A percentile compares a stretch with the other conserved stretches of the same genome.
Evolutionary conservation across 2,888 invertebrate species (phyloP).

Genomic region (Agrilus cyanescens): DNA sequence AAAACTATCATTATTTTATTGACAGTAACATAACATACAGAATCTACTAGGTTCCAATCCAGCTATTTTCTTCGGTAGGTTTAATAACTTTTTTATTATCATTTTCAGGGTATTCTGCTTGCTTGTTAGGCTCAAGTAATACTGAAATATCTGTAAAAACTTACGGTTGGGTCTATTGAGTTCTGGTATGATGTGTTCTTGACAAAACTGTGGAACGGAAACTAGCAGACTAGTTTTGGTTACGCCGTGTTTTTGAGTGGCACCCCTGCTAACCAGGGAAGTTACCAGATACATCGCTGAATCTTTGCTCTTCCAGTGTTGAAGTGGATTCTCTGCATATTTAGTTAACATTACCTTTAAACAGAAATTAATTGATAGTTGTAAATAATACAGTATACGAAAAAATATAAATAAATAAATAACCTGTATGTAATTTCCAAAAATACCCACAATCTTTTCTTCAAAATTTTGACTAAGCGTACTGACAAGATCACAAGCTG

Average conservation of each 20-base stretch:
- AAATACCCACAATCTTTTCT: conserved; percentile 74
- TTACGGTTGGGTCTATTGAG: conserved; percentile 61
- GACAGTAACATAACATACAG: too few relatives aligned
- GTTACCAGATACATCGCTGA: conserved; percentile 94
- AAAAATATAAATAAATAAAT: conserved; percentile 4
- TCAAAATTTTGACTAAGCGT: conserved; percentile 83
- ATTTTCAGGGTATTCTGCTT: neutral
- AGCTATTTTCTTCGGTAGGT: too few relatives aligned
- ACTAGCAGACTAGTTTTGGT: conserved; percentile 86
- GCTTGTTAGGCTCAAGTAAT: neutral
- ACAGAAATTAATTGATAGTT: conserved; percentile 5
- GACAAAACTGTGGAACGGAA: conserved; percentile 79
- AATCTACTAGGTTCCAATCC: too few relatives aligned
- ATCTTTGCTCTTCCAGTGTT: conserved; percentile 90
- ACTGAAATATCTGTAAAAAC: conserved; percentile 8
- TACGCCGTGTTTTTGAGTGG: conserved; percentile 81
- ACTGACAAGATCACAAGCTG: conserved; percentile 94
- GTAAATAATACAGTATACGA: neutral
- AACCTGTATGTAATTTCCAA: conserved; percentile 77
- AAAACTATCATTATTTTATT: too few relatives aligned
- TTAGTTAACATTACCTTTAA: conserved; percentile 60
- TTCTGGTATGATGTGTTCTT: conserved; percentile 78
- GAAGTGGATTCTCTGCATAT: conserved; percentile 61
- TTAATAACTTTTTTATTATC: too few relatives aligned
- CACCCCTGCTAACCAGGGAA: conserved; percentile 81